Base-by-base conservation (phyloP, 2,888 invertebrate species). In the Parasteatoda lunata region DNA sequence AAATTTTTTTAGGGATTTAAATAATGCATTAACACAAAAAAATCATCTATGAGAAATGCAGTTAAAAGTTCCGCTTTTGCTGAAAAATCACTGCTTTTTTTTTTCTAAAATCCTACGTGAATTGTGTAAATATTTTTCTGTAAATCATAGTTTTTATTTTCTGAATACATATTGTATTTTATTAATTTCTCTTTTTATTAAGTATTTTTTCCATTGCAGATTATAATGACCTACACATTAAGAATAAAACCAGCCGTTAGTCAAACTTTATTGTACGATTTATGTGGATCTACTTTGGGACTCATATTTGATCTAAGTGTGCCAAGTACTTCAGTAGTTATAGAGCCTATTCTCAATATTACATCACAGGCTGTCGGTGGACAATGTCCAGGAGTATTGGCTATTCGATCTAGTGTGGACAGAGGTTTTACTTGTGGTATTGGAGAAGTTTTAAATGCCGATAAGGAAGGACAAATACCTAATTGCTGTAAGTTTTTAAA, bases 221-320 rank as follows among this genome's bases (percentile, higher is more conserved):
- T 92, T 52, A 90, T 93, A 92, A 96, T 97, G 93, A 96, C 97
- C 92, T 98, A 96, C 90, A 95, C 97, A 13, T 92, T 98, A 15
- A 96, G 96, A 51, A 95, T 98, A 71, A 94, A 95, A 73, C 98
- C 98, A 2, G 95, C 96, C 3, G 95, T 98, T 48, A 94, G 95
- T 90, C 97, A 98, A 92, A 96, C 97, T 0, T 96, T 97, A 91
- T 93, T 98, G 0, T 98, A 98, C 91, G 98, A 98, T 90, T 94
- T 98, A 0, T 98, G 98, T 91, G 98, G 98, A 13, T 96, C 97
- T 0, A 98, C 98, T 0, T 92, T 98, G 86, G 96, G 96, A 90
- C 94, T 98, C 1, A 97, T 98, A 91, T 98, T 98, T 91, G 98
- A 98, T 92, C 93, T 98, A 69, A 96, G 97, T 65, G 97, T 98